Base-by-base conservation (phyloP, 2,888 invertebrate species). In the Theristus sp. region DNA sequence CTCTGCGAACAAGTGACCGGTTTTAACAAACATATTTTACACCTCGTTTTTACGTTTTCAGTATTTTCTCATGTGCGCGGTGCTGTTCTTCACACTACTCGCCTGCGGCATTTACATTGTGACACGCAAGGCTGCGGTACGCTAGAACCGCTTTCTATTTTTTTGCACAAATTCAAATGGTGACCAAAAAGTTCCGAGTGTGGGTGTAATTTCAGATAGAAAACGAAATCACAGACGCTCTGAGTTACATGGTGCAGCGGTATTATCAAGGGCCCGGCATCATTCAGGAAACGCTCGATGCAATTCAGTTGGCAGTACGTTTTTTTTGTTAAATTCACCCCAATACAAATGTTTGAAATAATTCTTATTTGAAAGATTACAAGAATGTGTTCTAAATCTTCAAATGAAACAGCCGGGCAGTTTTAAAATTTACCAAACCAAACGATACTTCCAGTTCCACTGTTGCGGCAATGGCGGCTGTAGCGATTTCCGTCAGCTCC, bases 181-280 rank as follows among this genome's bases (percentile, higher is more conserved):
- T 17, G 38, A 38, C 38, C 6, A 13, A 13, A 38, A 38, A 38
- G 38, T 17, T 52, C n/a, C n/a, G 6, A 52, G n/a, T 20, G 10
- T 38, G 10, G 6, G 38, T 38, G 38, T 38, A 38, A 46, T 63
- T 66, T 38, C 61, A 71, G 71, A 67, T 72, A n/a, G 71, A 72
- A 56, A 69, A 70, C 52, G 71, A 72, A 56, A 27, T 72, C 22
- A 67, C 68, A 1, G 72, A 72, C 60, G 71, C 72, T 1, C 59
- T 72, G 24, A 69, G 67, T 56, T 72, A 70, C 63, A 72, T 72
- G 72, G 71, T 71, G 6, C 71, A 73, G 57, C 70, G 72, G 62
- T 72, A 72, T 62, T 71, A 72, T 59, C 69, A 69, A 62, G 71
- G 71, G 0, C 62, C 72, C 6, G 67, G 70, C 10, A 65, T 72